Evolutionary conservation across 2,888 invertebrate species (phyloP).

Genomic region (Antheraea yamamai): DNA sequence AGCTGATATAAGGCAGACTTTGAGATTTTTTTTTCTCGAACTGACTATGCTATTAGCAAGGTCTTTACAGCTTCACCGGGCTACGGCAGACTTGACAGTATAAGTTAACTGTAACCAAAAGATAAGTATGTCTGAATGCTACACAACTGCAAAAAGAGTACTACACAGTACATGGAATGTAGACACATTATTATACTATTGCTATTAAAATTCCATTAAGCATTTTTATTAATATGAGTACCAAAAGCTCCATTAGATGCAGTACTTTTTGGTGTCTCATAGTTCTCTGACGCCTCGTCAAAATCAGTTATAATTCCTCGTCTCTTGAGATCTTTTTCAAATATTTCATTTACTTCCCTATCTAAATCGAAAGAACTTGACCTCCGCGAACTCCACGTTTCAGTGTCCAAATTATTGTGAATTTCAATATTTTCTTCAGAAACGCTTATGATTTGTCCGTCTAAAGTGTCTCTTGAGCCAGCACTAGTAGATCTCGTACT

Average conservation of each 20-base stretch:
- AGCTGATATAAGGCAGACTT: too few relatives aligned
- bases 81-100: too few relatives aligned
- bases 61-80: too few relatives aligned
- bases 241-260: constrained; percentile 59
- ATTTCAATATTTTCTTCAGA: constrained; percentile 59
- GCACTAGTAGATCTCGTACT: constrained; percentile 48
- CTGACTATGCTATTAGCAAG: too few relatives aligned
- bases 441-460: constrained; percentile 64
- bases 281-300: constrained; percentile 35
- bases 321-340: constrained; percentile 56
- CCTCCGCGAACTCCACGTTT: constrained; percentile 54
- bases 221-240: constrained; percentile 38
- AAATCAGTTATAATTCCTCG: constrained; percentile 39
- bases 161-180: neutral
- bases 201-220: neutral
- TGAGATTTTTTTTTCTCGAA: too few relatives aligned
- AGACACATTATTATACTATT: neutral
- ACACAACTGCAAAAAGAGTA: too few relatives aligned
- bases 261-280: constrained; percentile 37
- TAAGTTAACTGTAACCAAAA: too few relatives aligned
- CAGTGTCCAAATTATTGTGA: constrained; percentile 52
- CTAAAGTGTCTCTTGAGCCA: constrained; percentile 58
- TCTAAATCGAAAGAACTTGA: constrained; percentile 72
- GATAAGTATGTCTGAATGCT: too few relatives aligned
- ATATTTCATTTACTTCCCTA: constrained; percentile 69